A percentile compares a stretch with the other conserved stretches of the same genome.
These are phyloP conservation scores for Castor canadensis DNA, from an alignment of 2,113 vertebrate genomes.

Conservation along the genomic window DNA sequence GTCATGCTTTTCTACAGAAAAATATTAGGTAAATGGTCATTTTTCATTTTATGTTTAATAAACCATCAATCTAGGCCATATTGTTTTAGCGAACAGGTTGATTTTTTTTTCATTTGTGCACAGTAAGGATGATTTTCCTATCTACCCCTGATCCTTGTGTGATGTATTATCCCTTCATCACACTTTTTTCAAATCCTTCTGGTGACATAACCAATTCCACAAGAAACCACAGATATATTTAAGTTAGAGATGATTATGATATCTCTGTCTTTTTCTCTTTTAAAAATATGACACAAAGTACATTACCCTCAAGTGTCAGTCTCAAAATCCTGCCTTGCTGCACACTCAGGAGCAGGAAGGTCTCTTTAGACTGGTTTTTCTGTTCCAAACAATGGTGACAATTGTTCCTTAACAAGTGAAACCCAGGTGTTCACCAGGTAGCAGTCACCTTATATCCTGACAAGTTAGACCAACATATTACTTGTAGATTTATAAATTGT, in stretches of 20 bases:
- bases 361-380: neutral
- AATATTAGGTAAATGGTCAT: neutral
- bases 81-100: neutral
- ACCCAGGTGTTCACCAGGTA: conserved; percentile 38
- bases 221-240: neutral
- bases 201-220: neutral
- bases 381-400: neutral
- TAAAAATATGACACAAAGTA: neutral
- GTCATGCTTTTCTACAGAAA: neutral
- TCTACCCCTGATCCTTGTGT: neutral
- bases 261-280: neutral
- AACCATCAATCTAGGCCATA: neutral
- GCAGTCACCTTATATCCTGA: neutral
- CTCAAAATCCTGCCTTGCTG: neutral
- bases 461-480: conserved; percentile 31
- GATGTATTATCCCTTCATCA: neutral
- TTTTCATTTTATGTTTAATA: neutral
- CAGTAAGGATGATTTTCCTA: neutral
- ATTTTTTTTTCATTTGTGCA: neutral
- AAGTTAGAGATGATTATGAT: neutral
- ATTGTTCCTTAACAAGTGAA: neutral
- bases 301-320: neutral
- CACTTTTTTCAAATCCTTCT: neutral
- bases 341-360: no score
- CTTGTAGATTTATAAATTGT: conserved; percentile 55